phyloP scores from a whole-genome alignment of 30 jellyfish, hydroid and myxozoan genomes.

The Aurelia sp. region DNA sequence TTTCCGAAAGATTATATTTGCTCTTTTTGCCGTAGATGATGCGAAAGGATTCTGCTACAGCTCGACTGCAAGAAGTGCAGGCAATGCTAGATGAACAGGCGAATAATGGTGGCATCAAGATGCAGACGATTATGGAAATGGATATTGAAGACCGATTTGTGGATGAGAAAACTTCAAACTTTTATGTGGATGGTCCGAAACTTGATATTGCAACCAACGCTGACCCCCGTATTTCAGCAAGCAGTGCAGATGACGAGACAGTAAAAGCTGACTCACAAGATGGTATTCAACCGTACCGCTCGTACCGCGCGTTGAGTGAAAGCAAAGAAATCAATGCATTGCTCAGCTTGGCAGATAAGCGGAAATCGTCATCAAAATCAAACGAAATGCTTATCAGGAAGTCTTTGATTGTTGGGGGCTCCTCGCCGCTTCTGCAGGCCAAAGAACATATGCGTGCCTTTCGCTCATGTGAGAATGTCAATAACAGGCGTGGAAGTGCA shows the following conservation, averaged over 20 bases:
- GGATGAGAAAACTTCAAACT: slow-evolving; percentile 34
- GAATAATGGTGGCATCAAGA: slow-evolving; percentile 17
- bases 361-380: slow-evolving; percentile 68
- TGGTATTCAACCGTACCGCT: slow-evolving; percentile 84
- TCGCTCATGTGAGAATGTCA: slow-evolving; percentile 72
- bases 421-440: slow-evolving; percentile 70
- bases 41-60: slow-evolving; percentile 55
- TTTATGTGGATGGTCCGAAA: slow-evolving; percentile 26
- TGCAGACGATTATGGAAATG: slow-evolving; percentile 83
- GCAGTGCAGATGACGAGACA: slow-evolving; percentile 92
- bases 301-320: slow-evolving; percentile 93
- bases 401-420: slow-evolving; percentile 72
- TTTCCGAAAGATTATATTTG: no score
- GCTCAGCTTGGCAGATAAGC: slow-evolving; percentile 59
- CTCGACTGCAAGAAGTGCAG: slow-evolving; percentile 49
- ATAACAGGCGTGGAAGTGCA: slow-evolving; percentile 23
- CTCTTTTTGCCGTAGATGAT: slow-evolving; percentile 30
- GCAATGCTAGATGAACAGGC: slow-evolving; percentile 54
- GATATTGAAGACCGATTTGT: slow-evolving; percentile 64
- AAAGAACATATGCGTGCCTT: slow-evolving; percentile 74
- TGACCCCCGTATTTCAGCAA: slow-evolving; percentile 63
- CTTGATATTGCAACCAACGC: slow-evolving; percentile 2
- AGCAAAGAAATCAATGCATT: slow-evolving; percentile 73
- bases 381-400: slow-evolving; percentile 80
- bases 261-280: slow-evolving; percentile 54